A percentile compares a stretch with the other conserved stretches of the same genome.
phyloP scores from a whole-genome alignment of 92 coral and sea anemone genomes.

The Porites lobata region DNA sequence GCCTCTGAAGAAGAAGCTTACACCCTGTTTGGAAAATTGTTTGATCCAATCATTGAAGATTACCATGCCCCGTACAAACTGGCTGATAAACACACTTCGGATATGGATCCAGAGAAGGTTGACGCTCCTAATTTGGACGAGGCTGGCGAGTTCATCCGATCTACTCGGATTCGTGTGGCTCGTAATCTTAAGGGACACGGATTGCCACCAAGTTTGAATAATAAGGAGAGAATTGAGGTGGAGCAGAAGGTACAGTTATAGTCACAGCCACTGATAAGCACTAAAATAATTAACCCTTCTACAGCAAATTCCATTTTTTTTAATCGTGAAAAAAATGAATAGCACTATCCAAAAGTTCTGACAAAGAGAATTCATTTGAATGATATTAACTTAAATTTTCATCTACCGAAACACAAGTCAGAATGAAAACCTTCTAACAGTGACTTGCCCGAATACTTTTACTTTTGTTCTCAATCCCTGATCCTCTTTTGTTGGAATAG shows the following conservation, averaged over 20 bases:
- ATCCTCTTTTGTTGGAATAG: too few relatives aligned
- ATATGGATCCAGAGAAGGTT: constrained; percentile 90
- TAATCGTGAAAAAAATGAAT: too few relatives aligned
- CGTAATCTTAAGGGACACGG: constrained; percentile 88
- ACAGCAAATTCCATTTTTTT: too few relatives aligned
- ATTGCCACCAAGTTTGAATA: constrained; percentile 81
- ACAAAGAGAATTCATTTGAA: too few relatives aligned
- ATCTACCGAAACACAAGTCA: too few relatives aligned
- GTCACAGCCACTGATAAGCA: neutral
- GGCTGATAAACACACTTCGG: constrained; percentile 79
- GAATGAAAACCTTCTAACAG: too few relatives aligned
- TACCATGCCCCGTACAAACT: constrained; percentile 91
- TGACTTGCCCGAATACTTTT: too few relatives aligned
- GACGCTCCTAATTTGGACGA: constrained; percentile 85
- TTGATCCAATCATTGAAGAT: constrained; percentile 79
- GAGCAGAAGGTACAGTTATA: constrained; percentile 77
- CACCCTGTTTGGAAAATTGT: constrained; percentile 64
- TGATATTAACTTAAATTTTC: too few relatives aligned
- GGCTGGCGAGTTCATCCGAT: constrained; percentile 72
- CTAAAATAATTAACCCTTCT: neutral
- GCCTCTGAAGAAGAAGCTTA: constrained; percentile 84
- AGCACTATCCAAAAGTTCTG: too few relatives aligned
- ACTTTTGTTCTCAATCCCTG: too few relatives aligned
- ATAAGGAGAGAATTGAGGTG: constrained; percentile 81
- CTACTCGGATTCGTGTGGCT: constrained; percentile 95